Base-by-base conservation (phyloP, 2,797 vertebrate species). In the Sebastolobus altivelis region DNA sequence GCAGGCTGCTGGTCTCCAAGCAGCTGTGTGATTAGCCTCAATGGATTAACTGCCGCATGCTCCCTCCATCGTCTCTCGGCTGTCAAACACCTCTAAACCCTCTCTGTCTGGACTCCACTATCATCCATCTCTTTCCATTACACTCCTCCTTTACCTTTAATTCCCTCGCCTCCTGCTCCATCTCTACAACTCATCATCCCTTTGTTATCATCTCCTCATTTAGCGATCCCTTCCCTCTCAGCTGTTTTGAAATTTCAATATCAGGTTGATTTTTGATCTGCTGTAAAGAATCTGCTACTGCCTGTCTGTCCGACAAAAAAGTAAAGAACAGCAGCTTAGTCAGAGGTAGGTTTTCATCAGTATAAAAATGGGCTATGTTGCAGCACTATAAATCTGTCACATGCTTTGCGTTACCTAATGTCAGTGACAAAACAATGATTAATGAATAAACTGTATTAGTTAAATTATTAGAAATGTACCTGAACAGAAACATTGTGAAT, bases 11-110 rank as follows among this genome's bases (percentile, higher is more conserved):
- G 65, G 52, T 88, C 72, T 83, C 59, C 18, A 67, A 72, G 76
- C 83, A 88, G 81, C 62, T 81, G 79, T 83, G 72, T 78, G 84
- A 92, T 88, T 88, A 84, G 79, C 80, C 12, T 84, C 60, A 54
- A 56, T 74, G 78, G 80, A 88, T 85, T 85, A 91, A n/a, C 62
- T 61, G 75, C 71, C 1, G 9, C 72, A 62, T 12, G 9, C 49
- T 75, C 61, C 33, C 66, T 75, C 59, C 69, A 75, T 84, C 56
- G 1, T 82, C 73, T 74, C 22, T 49, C 27, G 0, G 16, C 71
- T 72, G 37, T 70, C 76, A 55, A 55, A 60, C 66, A 55, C 65
- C 22, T 61, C 60, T 54, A 76, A 84, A 80, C 22, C 46, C 27
- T 56, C n/a, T 61, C 54, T 61, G 40, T 73, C 67, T 81, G 72